Percentiles rank a stretch among this genome's conserved stretches.
Conservation (phyloP, 2,888 invertebrate species). For the Nesidiocoris tenuis region DNA sequence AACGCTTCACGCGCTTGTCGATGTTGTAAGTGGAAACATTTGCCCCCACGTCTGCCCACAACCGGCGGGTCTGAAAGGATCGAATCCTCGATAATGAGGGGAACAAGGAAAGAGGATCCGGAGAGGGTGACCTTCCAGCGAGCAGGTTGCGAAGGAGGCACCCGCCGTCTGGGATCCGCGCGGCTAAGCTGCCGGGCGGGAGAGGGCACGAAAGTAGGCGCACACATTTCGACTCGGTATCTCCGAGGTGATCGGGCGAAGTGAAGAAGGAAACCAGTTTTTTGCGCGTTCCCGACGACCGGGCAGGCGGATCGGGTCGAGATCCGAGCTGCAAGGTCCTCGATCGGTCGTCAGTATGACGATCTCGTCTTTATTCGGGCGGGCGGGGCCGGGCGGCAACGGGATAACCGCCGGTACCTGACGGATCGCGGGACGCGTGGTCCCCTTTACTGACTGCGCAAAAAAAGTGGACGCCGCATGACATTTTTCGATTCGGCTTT, state of each 20-base stretch:
- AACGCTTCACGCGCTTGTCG: no score
- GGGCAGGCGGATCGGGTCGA: not conserved
- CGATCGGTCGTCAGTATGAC: not conserved
- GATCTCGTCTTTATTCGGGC: not conserved
- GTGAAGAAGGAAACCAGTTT: not conserved
- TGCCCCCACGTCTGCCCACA: no score
- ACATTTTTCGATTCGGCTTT: no score
- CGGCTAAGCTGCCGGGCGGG: not conserved
- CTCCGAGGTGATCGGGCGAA: not conserved
- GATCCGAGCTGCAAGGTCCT: not conserved
- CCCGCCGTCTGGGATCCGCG: not conserved
- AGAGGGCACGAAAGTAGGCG: not conserved
- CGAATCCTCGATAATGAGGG: constrained; percentile 1
- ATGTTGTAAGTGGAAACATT: no score
- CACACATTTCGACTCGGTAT: not conserved
- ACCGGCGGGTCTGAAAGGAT: no score
- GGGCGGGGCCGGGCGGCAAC: not conserved
- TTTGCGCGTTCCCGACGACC: not conserved
- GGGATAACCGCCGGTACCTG: no score
- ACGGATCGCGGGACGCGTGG: no score
- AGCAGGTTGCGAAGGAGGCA: constrained; percentile 17
- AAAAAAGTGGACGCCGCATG: no score
- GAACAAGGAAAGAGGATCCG: constrained; percentile 11
- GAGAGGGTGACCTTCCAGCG: constrained; percentile 11
- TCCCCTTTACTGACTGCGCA: no score